Percentiles rank a stretch among this genome's conserved stretches.
Evolutionary conservation across 2,797 vertebrate genomes (phyloP).

Genomic region (Bradypodion pumilum): DNA sequence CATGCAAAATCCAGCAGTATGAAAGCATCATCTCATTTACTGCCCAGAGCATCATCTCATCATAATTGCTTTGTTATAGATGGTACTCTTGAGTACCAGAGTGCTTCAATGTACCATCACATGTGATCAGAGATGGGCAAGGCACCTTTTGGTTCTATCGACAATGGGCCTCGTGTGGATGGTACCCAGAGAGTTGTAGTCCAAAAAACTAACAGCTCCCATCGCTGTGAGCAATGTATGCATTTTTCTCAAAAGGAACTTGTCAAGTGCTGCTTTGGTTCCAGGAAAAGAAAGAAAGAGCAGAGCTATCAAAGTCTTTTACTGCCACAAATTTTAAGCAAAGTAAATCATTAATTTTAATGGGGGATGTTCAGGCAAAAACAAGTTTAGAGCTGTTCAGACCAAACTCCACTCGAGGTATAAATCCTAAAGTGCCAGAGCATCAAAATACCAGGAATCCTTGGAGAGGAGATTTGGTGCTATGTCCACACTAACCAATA

Average conservation of each 20-base stretch:
- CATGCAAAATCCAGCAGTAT: background rate
- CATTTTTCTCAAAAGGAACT: background rate
- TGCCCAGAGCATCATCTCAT: no score
- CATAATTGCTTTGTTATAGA: no score
- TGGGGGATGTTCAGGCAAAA: background rate
- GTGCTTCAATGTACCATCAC: no score
- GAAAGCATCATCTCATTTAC: no score
- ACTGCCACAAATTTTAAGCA: background rate
- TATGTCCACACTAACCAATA: background rate
- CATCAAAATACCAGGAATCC: background rate
- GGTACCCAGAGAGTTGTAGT: no score
- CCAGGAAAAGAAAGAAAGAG: background rate
- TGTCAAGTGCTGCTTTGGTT: background rate
- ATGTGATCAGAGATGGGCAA: no score
- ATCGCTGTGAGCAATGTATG: no score
- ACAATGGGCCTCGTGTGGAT: no score
- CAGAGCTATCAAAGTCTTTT: background rate
- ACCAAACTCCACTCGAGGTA: background rate
- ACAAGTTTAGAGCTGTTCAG: background rate
- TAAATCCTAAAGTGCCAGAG: background rate
- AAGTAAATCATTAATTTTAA: slow-evolving; percentile 15
- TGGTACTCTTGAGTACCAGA: no score
- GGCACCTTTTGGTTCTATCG: no score
- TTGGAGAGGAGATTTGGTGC: background rate
- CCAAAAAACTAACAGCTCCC: no score